Base-by-base conservation (phyloP, 1,140 invertebrate genomes). In the Phortica variegata region DNA sequence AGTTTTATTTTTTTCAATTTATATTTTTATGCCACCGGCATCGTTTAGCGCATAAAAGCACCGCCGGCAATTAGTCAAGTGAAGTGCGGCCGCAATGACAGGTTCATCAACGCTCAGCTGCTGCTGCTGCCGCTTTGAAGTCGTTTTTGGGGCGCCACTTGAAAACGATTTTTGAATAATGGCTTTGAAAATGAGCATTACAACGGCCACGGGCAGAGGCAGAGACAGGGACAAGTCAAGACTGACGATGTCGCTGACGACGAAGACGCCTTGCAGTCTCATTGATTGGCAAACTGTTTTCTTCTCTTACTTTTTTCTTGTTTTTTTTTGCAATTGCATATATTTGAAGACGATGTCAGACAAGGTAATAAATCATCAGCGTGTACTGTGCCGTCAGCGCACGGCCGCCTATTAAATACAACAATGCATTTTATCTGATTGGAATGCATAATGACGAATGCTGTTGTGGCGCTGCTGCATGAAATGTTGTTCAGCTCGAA, bases 1-100 rank as follows among this genome's bases (percentile, higher is more conserved):
- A 60, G 52, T 66, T 66, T 56, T 60, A 68, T 58, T 66, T 60
- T 68, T 63, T 68, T 36, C 63, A 66, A 52, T 53, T 59, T 66
- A 55, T 56, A 63, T 68, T 62, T 66, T 66, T 68, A 68, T 63
- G 57, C 47, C 54, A 54, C 36, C 61, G 43, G 66, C n/a, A n/a
- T n/a, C n/a, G n/a, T n/a, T n/a, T 29, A 34, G 13, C 45, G 45
- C 39, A 31, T 38, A 37, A 45, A 43, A 29, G 26, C 12, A 12
- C 26, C 38, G 37, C 20, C 15, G 29, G 56, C 57, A 66, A 68
- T 66, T 68, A 68, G 62, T 68, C 62, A 66, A 68, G 37, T 66
- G 63, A 52, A 62, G 63, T 68, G 23, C 23, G 56, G 62, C 44
- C 59, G 56, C 23, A 66, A 62, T 50, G 46, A 52, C 47, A 45